These are phyloP conservation scores for Morone chrysops DNA, from an alignment of 2,113 vertebrate genomes.

Conservation along the genomic window DNA sequence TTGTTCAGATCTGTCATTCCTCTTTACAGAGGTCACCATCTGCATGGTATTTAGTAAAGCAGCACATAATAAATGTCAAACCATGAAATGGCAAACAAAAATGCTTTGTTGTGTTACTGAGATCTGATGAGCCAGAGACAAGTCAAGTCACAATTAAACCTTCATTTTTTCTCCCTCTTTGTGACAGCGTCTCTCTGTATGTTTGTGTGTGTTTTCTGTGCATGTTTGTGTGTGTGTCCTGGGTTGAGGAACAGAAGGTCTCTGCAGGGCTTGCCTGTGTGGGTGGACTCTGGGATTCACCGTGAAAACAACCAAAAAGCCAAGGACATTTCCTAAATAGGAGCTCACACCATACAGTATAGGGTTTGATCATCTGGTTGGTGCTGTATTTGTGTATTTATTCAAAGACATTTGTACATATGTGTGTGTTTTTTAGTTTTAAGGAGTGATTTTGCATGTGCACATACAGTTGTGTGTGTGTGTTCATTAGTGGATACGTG, in stretches of 20 bases:
- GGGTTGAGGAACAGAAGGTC: conserved; percentile 87
- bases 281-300: conserved; percentile 87
- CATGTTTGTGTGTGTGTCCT: conserved; percentile 54
- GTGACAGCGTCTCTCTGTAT: conserved; percentile 24
- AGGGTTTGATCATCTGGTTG: conserved; percentile 17
- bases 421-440: neutral
- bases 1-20: conserved; percentile 12
- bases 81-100: conserved; percentile 40
- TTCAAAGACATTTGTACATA: conserved; percentile 27
- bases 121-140: neutral
- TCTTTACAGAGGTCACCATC: conserved; percentile 32
- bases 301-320: conserved; percentile 83
- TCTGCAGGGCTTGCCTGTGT: conserved; percentile 86
- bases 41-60: conserved; percentile 45
- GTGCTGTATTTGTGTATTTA: conserved; percentile 30
- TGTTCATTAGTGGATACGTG: neutral
- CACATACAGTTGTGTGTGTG: neutral
- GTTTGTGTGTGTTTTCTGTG: conserved; percentile 17
- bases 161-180: conserved; percentile 10
- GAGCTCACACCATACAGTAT: conserved; percentile 55
- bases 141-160: conserved; percentile 28
- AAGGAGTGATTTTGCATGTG: neutral
- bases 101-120: conserved; percentile 28
- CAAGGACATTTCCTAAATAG: conserved; percentile 85
- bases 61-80: conserved; percentile 38